Conservation (phyloP, 2,888 invertebrate species). For the Hydropsyche betteni region DNA sequence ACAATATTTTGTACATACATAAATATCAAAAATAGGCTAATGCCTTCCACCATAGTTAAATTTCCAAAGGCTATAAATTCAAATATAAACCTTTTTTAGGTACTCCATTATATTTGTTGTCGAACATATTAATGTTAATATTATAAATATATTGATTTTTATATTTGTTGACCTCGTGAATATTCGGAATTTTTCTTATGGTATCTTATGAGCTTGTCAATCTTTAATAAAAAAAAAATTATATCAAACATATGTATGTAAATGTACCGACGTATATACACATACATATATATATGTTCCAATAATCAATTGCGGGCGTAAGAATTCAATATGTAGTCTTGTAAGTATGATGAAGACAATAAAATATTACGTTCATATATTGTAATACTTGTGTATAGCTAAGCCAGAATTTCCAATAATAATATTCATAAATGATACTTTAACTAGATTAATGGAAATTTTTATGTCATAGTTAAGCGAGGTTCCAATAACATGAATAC, state of each 20-base stretch:
- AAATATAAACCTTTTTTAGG: slow-evolving; percentile 1
- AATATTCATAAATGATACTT: slow-evolving; percentile 12
- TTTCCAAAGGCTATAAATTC: slow-evolving; percentile 31
- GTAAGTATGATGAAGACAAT: slow-evolving; percentile 48
- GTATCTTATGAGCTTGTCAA: slow-evolving; percentile 42
- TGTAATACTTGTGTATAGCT: slow-evolving; percentile 34
- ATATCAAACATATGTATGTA: neutral
- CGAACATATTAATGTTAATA: too few relatives aligned
- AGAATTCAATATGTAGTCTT: slow-evolving; percentile 17
- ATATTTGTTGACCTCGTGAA: neutral
- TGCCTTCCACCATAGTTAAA: too few relatives aligned
- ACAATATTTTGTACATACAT: too few relatives aligned
- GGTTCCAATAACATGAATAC: slow-evolving; percentile 20
- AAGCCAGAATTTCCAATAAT: slow-evolving; percentile 49
- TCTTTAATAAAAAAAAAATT: neutral
- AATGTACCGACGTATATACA: neutral
- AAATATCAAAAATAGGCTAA: too few relatives aligned
- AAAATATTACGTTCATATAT: slow-evolving; percentile 48
- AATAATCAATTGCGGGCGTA: slow-evolving; percentile 35
- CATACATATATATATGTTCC: slow-evolving; percentile 15
- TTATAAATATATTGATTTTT: too few relatives aligned
- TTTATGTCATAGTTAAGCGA: neutral
- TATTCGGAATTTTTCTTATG: slow-evolving; percentile 34
- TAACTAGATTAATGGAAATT: neutral
- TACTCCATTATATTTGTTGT: neutral